Conservation (phyloP, 1,140 invertebrate genomes). For the Monochamus saltuarius region DNA sequence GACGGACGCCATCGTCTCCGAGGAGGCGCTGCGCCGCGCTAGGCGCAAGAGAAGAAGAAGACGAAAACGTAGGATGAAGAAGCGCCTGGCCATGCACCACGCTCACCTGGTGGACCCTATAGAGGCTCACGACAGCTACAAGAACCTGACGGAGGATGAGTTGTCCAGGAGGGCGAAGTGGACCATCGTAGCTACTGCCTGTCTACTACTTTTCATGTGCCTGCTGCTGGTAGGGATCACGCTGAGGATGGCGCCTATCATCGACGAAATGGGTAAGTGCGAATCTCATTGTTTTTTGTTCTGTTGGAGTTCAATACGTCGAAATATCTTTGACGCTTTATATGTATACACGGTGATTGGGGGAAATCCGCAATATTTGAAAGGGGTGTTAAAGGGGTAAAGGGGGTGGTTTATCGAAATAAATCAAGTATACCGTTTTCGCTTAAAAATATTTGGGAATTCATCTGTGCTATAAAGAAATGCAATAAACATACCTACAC, state of each 20-base stretch:
- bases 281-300: no score
- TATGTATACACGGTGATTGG: no score
- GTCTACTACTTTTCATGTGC: conserved; percentile 80
- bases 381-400: no score
- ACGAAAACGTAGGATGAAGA: conserved; percentile 46
- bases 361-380: no score
- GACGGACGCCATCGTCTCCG: conserved; percentile 49
- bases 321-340: no score
- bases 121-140: conserved; percentile 27
- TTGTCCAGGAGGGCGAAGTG: conserved; percentile 78
- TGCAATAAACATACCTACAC: no score
- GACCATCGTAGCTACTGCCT: conserved; percentile 86
- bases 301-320: no score
- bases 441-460: no score
- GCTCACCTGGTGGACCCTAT: conserved; percentile 28
- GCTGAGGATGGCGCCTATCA: conserved; percentile 84
- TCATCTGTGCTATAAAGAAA: no score
- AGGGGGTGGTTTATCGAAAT: no score
- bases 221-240: conserved; percentile 86
- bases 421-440: no score
- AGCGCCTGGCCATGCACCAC: conserved; percentile 28
- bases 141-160: conserved; percentile 72
- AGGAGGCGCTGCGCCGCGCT: conserved; percentile 43
- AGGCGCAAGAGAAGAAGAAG: conserved; percentile 46
- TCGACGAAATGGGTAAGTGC: conserved; percentile 88